Evolutionary conservation across 2,888 invertebrate species (phyloP), one percentile per base, ranked within the genome.

Genomic region (Andricus quercusramuli): DNA sequence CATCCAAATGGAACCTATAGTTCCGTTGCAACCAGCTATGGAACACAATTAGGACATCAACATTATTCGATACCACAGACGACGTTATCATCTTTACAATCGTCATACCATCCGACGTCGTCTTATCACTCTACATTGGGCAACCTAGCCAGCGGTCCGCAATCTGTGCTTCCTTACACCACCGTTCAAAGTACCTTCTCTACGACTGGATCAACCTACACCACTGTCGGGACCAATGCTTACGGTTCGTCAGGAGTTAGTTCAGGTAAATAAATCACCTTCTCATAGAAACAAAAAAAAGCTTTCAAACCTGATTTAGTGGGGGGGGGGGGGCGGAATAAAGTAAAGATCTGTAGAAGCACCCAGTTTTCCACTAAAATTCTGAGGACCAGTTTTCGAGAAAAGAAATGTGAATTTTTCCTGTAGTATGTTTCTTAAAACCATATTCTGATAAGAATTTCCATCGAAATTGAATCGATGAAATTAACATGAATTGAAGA

Each of bases 171-270:
- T 90, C 91, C 92, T 79, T 92, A 86, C 79, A 91, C 92, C 79
- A 91, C 90, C 83, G 90, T 89, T 80, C 89, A 86, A 81, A 92
- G 90, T 86, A 91, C 90, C 80, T 92, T 85, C 82, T 88, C 91
- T 79, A 91, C 90, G 22, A 89, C 90, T 80, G 92, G 89, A 84
- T 88, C 91, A 78, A 91, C 90, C 81, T 92, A 90, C 80, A 91
- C 92, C 67, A 92, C 90, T 66, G 91, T 92, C 84, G 92, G 92
- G 90, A 91, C 92, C 90, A 93, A 91, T 86, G 91, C 91, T 84
- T 92, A 90, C 84, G 90, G 91, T 86, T 89, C 91, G 59, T 85
- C 92, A 66, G 89, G 90, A 77, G 90, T 91, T 77, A 89, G 86
- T 86, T 88, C 92, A 85, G 92, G 92, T 91, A 81, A 80, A 78